Evolutionary conservation across 1,140 invertebrate species (phyloP).

Genomic region (Pseudomyrmex gracilis): DNA sequence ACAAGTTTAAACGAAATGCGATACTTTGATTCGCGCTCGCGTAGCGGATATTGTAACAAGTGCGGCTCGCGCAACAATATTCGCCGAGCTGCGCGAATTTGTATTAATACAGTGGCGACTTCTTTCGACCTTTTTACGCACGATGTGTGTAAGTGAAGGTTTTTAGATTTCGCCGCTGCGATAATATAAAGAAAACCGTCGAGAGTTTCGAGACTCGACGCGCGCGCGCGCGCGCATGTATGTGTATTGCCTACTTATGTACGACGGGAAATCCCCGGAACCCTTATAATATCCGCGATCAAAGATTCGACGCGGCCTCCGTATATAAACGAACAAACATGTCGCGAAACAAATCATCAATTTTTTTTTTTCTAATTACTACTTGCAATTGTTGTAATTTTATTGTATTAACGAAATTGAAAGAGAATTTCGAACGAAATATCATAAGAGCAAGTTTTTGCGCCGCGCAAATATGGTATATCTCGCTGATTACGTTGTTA

Average conservation of each 20-base stretch:
- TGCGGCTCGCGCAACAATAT: conserved; percentile 41
- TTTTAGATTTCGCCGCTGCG: neutral
- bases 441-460: neutral
- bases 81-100: conserved; percentile 48
- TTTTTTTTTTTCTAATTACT: neutral
- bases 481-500: conserved; percentile 12
- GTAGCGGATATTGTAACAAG: conserved; percentile 53
- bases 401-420: conserved; percentile 1
- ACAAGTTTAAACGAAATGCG: conserved; percentile 16
- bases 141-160: neutral
- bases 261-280: conserved; percentile 16
- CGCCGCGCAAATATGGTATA: neutral
- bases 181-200: neutral
- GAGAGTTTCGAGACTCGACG: neutral
- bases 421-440: conserved; percentile 12
- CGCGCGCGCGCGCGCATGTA: neutral
- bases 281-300: neutral
- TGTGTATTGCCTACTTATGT: neutral
- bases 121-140: neutral
- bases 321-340: neutral
- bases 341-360: neutral
- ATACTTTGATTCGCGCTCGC: conserved; percentile 1
- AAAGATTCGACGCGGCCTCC: conserved; percentile 2
- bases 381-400: neutral
- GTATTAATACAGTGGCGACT: conserved; percentile 21